Conservation (phyloP, 2,888 invertebrate species). For the Epinotia demarniana region DNA sequence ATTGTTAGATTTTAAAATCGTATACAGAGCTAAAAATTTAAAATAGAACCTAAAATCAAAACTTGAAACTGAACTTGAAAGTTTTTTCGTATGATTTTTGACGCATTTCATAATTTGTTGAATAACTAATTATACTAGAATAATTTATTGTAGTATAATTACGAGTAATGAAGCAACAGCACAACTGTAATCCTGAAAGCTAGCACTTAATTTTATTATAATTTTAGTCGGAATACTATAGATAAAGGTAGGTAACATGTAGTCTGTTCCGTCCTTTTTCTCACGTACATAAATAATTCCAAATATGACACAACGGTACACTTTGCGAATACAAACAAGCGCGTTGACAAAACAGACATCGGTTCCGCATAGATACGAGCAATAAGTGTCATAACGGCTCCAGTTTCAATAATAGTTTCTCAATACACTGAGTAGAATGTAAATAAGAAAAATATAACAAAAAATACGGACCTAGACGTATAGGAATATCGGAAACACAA, state of each 20-base stretch:
- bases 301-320: slow-evolving; percentile 26
- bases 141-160: too few species aligned
- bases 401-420: slow-evolving; percentile 38
- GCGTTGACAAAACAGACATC: slow-evolving; percentile 31
- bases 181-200: too few species aligned
- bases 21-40: not conserved
- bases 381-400: slow-evolving; percentile 36
- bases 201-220: not conserved
- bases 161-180: too few species aligned
- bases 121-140: too few species aligned
- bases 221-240: not conserved
- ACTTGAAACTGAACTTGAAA: too few species aligned
- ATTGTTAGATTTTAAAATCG: not conserved
- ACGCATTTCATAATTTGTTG: too few species aligned
- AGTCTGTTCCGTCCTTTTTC: slow-evolving; percentile 16
- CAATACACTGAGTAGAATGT: slow-evolving; percentile 28
- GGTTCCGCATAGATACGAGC: slow-evolving; percentile 43
- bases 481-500: not conserved
- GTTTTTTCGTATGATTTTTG: too few species aligned
- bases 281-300: slow-evolving; percentile 24
- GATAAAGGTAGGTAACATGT: too few species aligned
- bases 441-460: not conserved
- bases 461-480: not conserved
- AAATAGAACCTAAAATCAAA: too few species aligned
- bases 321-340: slow-evolving; percentile 36